Base-by-base conservation (phyloP, 2,888 invertebrate species). In the Yponomeuta cagnagella region DNA sequence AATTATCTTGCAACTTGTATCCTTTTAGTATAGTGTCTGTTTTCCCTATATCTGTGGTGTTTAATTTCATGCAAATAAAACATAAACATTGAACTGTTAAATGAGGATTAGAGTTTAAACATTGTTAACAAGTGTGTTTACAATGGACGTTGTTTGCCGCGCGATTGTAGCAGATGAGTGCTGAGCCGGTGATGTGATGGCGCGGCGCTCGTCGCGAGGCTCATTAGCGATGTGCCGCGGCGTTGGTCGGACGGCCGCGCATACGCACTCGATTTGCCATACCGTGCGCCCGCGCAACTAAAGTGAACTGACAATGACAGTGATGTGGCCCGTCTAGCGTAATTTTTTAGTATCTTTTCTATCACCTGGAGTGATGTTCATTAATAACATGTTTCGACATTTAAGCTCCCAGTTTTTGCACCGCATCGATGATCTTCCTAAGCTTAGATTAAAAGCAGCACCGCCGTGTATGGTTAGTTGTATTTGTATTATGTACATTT, bases 21-120 rank as follows among this genome's bases (percentile, higher is more conserved):
- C 31, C 31, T 23, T 15, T 58, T 58, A 15, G 15, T 10, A 23
- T 23, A 64, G 23, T 67, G 43, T 67, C 43, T 43, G 43, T 37
- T 67, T 33, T 37, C 6, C 12, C 33, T 67, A 43, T 67, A 67
- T 43, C 43, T 15, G 37, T 10, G n/a, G 15, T 33, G 33, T 43
- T 67, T 43, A 67, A 67, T 65, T 65, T 65, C 30, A 10, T 65
- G 65, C 37, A 65, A 65, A 65, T 67, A 37, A n/a, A 12, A 67
- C 10, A 33, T 12, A 33, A 67, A 43, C 67, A n/a, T 67, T 67
- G 67, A 9, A 30, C 67, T 43, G 37, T 33, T 67, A 67, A 67
- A 67, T 67, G 67, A 12, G 65, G 15, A 43, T 33, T 67, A 6
- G n/a, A 67, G 67, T 37, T 67, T 37, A 67, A 67, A 33, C 52